Evolutionary conservation across 2,888 invertebrate genomes (phyloP).

Genomic region (Dermolepida albohirtum): DNA sequence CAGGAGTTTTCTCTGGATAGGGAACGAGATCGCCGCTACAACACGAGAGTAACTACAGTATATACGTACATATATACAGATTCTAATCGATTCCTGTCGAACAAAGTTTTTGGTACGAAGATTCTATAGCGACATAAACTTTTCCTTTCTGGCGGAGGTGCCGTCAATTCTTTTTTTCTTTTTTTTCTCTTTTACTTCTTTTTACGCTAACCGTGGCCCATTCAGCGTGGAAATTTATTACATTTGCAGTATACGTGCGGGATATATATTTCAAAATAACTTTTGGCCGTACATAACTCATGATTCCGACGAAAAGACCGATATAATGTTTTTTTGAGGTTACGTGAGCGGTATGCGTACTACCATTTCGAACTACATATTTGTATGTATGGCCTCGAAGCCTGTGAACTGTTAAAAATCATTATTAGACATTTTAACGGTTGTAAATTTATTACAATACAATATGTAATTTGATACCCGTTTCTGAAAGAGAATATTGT

Average conservation of each 20-base stretch:
- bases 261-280: slow-evolving; percentile 40
- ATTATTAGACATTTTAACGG: no score
- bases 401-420: no score
- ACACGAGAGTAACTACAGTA: slow-evolving; percentile 8
- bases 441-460: no score
- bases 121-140: slow-evolving; percentile 18
- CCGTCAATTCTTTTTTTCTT: slow-evolving; percentile 15
- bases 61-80: slow-evolving; percentile 4
- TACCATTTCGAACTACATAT: neutral
- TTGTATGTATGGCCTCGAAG: no score
- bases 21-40: slow-evolving; percentile 2
- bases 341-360: slow-evolving; percentile 24
- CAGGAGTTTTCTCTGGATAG: neutral
- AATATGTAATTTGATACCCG: no score
- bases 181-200: slow-evolving; percentile 15
- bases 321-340: slow-evolving; percentile 20
- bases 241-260: slow-evolving; percentile 39
- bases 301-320: slow-evolving; percentile 37
- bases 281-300: slow-evolving; percentile 35
- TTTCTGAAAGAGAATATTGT: no score
- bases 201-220: slow-evolving; percentile 23
- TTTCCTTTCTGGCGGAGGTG: slow-evolving; percentile 31
- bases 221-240: slow-evolving; percentile 38
- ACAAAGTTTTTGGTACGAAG: slow-evolving; percentile 11
- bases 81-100: slow-evolving; percentile 17